Evolutionary conservation across 2,113 vertebrate species (phyloP).

Genomic region (Sminthopsis crassicaudata): DNA sequence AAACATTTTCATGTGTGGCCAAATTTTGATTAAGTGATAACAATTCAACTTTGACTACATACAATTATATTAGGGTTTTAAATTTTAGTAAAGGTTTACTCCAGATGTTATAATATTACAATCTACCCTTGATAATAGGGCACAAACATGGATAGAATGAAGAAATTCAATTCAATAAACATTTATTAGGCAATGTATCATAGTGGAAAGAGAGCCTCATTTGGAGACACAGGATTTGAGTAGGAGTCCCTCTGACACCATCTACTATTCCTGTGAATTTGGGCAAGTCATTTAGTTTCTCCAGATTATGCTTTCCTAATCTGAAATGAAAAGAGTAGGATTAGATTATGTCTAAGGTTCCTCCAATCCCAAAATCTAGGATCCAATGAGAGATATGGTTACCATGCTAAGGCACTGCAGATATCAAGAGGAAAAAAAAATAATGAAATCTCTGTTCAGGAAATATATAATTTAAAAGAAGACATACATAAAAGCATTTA

Average conservation of each 20-base stretch:
- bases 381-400: background rate
- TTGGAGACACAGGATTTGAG: background rate
- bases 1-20: conserved; percentile 57
- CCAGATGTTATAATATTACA: background rate
- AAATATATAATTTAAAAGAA: background rate
- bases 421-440: background rate
- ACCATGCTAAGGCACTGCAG: background rate
- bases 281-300: background rate
- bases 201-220: background rate
- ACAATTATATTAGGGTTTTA: conserved; percentile 71
- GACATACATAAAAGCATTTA: background rate
- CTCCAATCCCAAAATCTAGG: background rate
- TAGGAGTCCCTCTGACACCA: background rate
- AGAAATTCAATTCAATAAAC: background rate
- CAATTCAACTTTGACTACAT: conserved; percentile 70
- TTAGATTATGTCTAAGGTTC: background rate
- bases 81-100: conserved; percentile 71
- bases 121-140: background rate
- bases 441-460: background rate
- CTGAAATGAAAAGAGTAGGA: background rate
- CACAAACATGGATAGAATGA: background rate
- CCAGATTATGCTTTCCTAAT: background rate
- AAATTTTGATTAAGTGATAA: conserved; percentile 79
- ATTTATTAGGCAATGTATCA: background rate
- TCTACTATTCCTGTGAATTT: background rate